Evolutionary conservation across 2,113 vertebrate genomes (phyloP), one percentile per base, ranked within the genome.

Genomic region (Ramphastos sulfuratus): DNA sequence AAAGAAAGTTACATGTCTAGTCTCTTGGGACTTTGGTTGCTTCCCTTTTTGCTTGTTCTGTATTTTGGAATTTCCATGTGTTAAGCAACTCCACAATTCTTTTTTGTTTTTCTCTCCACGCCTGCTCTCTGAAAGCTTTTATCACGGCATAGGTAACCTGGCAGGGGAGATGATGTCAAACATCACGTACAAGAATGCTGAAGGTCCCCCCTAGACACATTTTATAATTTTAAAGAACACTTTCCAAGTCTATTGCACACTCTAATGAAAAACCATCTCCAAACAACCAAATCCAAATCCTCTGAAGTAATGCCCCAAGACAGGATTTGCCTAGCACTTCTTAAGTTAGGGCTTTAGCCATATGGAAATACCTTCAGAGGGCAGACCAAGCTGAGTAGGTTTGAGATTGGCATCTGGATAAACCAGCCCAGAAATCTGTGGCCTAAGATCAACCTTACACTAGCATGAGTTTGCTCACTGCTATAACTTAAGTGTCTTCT

Each of bases 1-100:
- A 92, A 92, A 94, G 9, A 85, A 93, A 92, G 71, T 81, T 88
- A 78, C 71, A 83, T 1, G 7, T 72, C 82, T 74, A 66, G 16
- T 63, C 71, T 71, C 70, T 63, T 39, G 59, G 82, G n/a, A 30
- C 1, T 24, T 55, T 21, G 10, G 39, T 55, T 93, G 66, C 48
- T 92, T 95, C 87, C 83, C 88, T 79, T 78, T 44, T 77, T n/a
- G 14, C 60, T 90, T 65, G 56, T 61, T 84, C 77, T 88, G 1
- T 42, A 60, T 65, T 91, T 77, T 46, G 69, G 60, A 70, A 85
- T 64, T 94, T 95, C 72, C 74, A 82, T 2, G 7, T 54, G 86
- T 92, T 93, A 91, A 92, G 46, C 27, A 52, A n/a, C 17, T 82
- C 70, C 1, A 85, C 75, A 89, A 59, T 72, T 31, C 13, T 21